Conservation (phyloP, 1,140 invertebrate genomes). For the Callitettix versicolor region DNA sequence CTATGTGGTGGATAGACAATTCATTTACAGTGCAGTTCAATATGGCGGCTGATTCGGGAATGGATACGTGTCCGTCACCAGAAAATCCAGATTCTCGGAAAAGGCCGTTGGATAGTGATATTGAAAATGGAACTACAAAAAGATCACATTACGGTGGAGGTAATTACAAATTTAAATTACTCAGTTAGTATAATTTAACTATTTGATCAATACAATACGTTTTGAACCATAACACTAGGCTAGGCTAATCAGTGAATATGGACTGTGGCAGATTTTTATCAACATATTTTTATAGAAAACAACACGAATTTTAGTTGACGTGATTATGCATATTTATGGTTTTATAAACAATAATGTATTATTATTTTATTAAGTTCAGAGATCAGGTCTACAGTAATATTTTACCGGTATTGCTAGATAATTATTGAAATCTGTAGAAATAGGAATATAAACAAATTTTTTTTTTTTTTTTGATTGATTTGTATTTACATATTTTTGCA, state of each 20-base stretch:
- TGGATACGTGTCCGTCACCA: constrained; percentile 70
- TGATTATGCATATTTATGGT: too few species aligned
- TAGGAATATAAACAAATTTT: too few species aligned
- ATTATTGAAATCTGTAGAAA: too few species aligned
- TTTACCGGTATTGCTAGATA: too few species aligned
- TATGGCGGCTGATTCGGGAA: constrained; percentile 70
- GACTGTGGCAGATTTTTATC: too few species aligned
- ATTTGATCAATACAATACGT: background rate
- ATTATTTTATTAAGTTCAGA: too few species aligned
- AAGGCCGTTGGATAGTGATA: constrained; percentile 73
- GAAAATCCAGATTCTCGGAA: constrained; percentile 73
- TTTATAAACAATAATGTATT: too few species aligned
- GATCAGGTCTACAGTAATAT: too few species aligned
- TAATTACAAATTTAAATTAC: constrained; percentile 29
- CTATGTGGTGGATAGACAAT: constrained; percentile 15
- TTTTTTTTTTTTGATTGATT: too few species aligned
- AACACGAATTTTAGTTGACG: too few species aligned
- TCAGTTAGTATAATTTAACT: background rate
- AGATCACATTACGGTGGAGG: constrained; percentile 81
- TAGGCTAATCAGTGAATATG: background rate
- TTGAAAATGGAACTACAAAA: constrained; percentile 76
- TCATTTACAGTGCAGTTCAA: constrained; percentile 14
- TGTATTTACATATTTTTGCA: too few species aligned
- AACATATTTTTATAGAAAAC: too few species aligned
- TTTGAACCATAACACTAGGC: background rate